Conservation (phyloP, 2,797 vertebrate species). For the Micrastur ruficollis region DNA sequence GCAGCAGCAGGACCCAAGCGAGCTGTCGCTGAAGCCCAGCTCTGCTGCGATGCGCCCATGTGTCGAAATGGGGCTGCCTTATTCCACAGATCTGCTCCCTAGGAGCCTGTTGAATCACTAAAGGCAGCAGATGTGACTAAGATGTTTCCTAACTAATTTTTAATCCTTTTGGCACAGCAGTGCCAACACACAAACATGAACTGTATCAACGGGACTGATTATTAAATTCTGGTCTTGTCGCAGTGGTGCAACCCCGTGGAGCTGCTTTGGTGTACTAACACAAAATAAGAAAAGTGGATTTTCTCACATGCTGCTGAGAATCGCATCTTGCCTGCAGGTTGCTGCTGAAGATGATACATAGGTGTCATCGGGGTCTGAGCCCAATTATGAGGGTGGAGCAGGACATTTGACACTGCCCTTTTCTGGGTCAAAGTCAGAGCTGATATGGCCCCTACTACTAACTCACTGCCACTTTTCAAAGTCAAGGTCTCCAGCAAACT, state of each 20-base stretch:
- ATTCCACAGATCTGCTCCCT: background rate
- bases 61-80: background rate
- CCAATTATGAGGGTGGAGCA: background rate
- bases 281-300: background rate
- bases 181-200: background rate
- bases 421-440: background rate
- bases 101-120: background rate
- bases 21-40: background rate
- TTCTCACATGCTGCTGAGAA: background rate
- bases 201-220: background rate
- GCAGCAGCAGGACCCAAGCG: background rate
- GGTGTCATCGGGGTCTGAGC: background rate
- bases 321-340: background rate
- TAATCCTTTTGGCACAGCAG: background rate
- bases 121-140: background rate
- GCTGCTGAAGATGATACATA: background rate
- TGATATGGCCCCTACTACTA: background rate
- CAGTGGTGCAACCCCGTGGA: background rate
- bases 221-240: background rate
- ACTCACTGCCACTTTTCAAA: background rate
- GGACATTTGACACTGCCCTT: background rate
- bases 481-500: background rate
- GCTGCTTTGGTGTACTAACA: background rate
- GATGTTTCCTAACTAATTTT: background rate
- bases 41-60: background rate